Percentiles rank a stretch among this genome's conserved stretches.
These are phyloP conservation scores for Callipepla squamata DNA, from an alignment of 2,113 vertebrate species.

Conservation along the genomic window DNA sequence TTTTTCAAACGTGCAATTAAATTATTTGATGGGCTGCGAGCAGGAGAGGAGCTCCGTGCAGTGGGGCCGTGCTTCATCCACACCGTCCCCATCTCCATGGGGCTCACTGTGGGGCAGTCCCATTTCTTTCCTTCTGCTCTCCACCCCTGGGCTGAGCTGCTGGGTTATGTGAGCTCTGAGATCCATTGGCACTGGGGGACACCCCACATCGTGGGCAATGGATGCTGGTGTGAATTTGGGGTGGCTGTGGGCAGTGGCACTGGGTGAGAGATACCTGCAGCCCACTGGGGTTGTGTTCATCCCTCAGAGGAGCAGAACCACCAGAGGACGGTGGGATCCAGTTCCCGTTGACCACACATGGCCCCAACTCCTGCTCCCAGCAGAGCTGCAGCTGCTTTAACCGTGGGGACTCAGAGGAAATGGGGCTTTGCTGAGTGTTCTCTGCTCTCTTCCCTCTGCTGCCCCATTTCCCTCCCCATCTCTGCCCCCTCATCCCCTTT, in stretches of 20 bases:
- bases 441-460: neutral
- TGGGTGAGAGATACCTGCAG: neutral
- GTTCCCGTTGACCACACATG: neutral
- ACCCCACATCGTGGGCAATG: neutral
- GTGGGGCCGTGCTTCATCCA: accelerated
- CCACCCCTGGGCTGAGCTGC: accelerated
- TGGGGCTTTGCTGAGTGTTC: neutral
- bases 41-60: neutral
- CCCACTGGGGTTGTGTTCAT: neutral
- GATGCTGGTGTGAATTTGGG: neutral
- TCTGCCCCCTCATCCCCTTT: neutral
- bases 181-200: neutral
- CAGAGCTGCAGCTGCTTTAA: neutral
- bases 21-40: neutral
- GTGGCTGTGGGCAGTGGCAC: neutral
- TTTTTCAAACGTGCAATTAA: neutral
- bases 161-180: accelerated
- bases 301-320: neutral
- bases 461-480: neutral
- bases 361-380: accelerated
- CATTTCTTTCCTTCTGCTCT: neutral
- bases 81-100: neutral
- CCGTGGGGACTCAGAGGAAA: neutral
- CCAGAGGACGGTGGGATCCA: too few relatives aligned
- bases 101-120: neutral